Conservation (phyloP, 2,797 vertebrate species). For the Sebastes alutus region DNA sequence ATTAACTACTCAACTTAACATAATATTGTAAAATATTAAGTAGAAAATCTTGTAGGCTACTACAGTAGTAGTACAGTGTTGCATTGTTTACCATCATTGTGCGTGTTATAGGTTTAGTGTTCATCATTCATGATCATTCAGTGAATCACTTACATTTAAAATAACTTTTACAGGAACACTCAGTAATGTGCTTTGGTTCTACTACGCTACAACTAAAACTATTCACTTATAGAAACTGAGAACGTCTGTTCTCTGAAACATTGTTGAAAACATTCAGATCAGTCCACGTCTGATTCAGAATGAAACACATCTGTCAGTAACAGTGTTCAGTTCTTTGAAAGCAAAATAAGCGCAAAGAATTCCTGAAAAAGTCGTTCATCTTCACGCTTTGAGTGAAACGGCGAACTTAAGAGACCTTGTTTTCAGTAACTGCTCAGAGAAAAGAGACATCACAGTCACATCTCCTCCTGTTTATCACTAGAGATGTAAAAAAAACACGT, state of each 20-base stretch:
- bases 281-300: background rate
- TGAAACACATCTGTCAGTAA: background rate
- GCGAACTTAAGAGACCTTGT: background rate
- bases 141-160: background rate
- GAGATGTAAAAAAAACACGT: background rate
- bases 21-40: background rate
- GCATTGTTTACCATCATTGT: background rate
- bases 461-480: background rate
- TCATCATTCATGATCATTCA: background rate
- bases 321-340: slow-evolving; percentile 48
- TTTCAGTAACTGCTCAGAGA: background rate
- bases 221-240: background rate
- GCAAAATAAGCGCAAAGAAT: background rate
- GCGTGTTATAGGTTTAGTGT: no score
- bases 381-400: slow-evolving; percentile 22
- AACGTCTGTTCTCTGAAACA: background rate
- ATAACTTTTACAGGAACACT: background rate
- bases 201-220: background rate
- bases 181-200: background rate
- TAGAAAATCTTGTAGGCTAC: background rate
- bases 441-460: background rate
- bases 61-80: background rate
- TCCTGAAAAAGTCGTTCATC: background rate
- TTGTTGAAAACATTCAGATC: background rate
- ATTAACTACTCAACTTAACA: background rate